Percentiles rank a stretch among this genome's conserved stretches.
Evolutionary conservation across 2,888 invertebrate genomes (phyloP).

Genomic region (Lycophotia porphyrea): DNA sequence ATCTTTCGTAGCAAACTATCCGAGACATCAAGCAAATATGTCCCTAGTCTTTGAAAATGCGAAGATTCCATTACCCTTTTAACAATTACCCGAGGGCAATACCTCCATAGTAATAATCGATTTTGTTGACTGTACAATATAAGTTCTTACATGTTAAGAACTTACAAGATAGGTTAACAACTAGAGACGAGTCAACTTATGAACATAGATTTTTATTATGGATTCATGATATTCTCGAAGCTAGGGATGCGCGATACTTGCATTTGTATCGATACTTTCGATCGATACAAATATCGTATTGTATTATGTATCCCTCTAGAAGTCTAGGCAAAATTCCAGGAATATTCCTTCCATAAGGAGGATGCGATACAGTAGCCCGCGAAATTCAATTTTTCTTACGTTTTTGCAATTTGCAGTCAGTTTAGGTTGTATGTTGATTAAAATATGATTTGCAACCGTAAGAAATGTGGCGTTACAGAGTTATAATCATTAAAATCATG

Average conservation of each 20-base stretch:
- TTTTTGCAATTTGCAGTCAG: too few relatives aligned
- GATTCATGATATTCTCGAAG: constrained; percentile 39
- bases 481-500: too few relatives aligned
- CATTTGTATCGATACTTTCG: neutral
- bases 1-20: neutral
- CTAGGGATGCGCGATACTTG: neutral
- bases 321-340: neutral
- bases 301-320: neutral
- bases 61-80: constrained; percentile 11
- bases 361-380: too few relatives aligned
- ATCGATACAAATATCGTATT: neutral
- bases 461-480: too few relatives aligned
- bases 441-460: too few relatives aligned
- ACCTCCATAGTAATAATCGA: constrained; percentile 19
- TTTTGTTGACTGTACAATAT: constrained; percentile 31
- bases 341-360: too few relatives aligned
- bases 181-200: constrained; percentile 27
- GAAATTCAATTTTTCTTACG: too few relatives aligned
- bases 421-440: too few relatives aligned
- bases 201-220: constrained; percentile 37
- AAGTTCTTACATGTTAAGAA: constrained; percentile 22
- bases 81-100: constrained; percentile 13
- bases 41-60: neutral
- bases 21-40: constrained; percentile 26
- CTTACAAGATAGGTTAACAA: constrained; percentile 31